phyloP scores from a whole-genome alignment of 2,113 vertebrate genomes.

The Catharus minimus region DNA sequence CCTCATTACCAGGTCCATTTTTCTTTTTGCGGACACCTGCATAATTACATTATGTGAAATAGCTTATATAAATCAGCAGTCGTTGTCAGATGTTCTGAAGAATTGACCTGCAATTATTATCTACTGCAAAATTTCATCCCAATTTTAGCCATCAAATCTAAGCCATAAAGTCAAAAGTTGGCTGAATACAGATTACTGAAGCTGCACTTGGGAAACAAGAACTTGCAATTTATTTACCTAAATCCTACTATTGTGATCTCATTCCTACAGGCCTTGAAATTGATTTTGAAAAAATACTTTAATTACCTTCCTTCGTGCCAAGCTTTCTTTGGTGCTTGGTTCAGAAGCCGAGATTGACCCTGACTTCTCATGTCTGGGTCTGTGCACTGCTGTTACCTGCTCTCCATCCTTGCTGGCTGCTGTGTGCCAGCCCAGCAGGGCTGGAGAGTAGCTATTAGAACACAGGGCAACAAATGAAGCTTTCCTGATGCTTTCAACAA shows the following conservation, averaged over 20 bases:
- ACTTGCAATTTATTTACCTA: not conserved
- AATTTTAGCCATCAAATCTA: not conserved
- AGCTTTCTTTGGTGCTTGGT: not conserved
- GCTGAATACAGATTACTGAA: not conserved
- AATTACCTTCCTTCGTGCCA: not conserved
- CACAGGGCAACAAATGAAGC: not conserved
- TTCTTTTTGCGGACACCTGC: not conserved
- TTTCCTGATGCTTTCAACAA: not conserved
- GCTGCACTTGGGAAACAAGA: not conserved
- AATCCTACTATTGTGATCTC: not conserved
- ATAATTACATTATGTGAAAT: not conserved
- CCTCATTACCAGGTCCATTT: not conserved
- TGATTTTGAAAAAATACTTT: not conserved
- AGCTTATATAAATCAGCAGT: not conserved
- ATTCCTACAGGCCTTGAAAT: not conserved
- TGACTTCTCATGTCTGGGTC: not conserved
- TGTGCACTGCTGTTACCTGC: not conserved
- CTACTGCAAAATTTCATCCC: not conserved
- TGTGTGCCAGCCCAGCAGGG: not conserved
- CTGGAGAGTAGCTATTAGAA: not conserved
- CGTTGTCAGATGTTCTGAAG: not conserved
- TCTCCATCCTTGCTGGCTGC: fast-evolving
- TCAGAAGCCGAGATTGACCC: not conserved
- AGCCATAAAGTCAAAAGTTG: not conserved
- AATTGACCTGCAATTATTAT: not conserved